Percentiles rank a stretch among this genome's conserved stretches.
Conservation (phyloP, 2,797 vertebrate species). For the Triplophysa yarkandensis region DNA sequence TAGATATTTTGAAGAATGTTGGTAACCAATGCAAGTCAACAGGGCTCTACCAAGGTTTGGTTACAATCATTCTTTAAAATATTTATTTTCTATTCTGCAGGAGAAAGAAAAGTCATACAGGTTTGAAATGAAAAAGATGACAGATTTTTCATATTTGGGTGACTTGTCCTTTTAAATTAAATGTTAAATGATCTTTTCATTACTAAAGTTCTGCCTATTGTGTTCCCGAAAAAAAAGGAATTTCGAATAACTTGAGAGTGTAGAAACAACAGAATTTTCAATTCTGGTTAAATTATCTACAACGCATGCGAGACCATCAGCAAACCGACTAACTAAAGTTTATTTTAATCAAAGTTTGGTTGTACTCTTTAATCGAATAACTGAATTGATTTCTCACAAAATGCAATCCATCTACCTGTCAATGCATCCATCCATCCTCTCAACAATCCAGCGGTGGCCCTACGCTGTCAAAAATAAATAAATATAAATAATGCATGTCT, state of each 20-base stretch:
- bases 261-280: not conserved
- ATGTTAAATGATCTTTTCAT: not conserved
- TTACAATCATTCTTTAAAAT: too few species aligned
- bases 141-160: too few species aligned
- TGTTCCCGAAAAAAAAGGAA: not conserved
- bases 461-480: slow-evolving; percentile 62
- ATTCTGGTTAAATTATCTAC: not conserved
- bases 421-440: slow-evolving; percentile 78
- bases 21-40: too few species aligned
- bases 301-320: slow-evolving; percentile 48
- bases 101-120: too few species aligned
- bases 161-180: too few species aligned
- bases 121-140: too few species aligned
- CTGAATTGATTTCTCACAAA: slow-evolving; percentile 74
- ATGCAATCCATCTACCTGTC: slow-evolving; percentile 83
- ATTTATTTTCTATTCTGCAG: too few species aligned
- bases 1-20: too few species aligned
- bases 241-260: not conserved
- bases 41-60: too few species aligned
- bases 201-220: not conserved
- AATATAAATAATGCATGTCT: slow-evolving; percentile 76
- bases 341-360: slow-evolving; percentile 73
- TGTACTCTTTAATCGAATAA: slow-evolving; percentile 75
- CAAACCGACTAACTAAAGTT: slow-evolving; percentile 45
- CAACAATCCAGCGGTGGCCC: slow-evolving; percentile 67